Evolutionary conservation across 2,797 vertebrate species (phyloP), one percentile per base, ranked within the genome.

Genomic region (Chrysocyon brachyurus): DNA sequence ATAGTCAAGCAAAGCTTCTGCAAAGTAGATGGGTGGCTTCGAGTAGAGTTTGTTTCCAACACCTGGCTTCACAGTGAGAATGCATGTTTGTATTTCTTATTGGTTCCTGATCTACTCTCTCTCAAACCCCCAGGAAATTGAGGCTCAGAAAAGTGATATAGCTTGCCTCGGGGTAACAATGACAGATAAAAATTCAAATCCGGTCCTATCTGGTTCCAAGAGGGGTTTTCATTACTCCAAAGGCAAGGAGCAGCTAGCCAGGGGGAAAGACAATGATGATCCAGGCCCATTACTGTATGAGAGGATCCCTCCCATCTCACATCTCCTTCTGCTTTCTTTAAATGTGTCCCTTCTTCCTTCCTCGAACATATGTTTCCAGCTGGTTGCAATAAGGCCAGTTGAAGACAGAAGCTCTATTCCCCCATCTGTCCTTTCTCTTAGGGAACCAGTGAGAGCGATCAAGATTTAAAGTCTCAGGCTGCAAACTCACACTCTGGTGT

Each of bases 341-440:
- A 92, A 82, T 63, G 79, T 17, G 52, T 93, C 66, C 64, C 89
- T 93, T n/a, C 24, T 57, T 82, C 19, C 63, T 90, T 79, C 57
- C 49, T 68, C 19, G 93, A 97, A 56, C 97, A 97, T 93, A 95
- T 95, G 97, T 33, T 95, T 87, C 28, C 79, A 79, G 88, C 49
- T 1, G 1, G 46, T 66, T 91, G 96, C 95, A 96, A 73, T 81
- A 91, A 89, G 94, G 96, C 92, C 87, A 92, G 75, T 64, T 40
- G 83, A 85, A 97, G 96, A 81, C 33, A 73, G 92, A 82, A 72
- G 79, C 73, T 82, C 16, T 2, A 1, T n/a, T 49, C 36, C 28
- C n/a, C 93, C 92, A 84, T 94, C 95, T 97, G 96, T 78, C 64
- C n/a, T 40, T 95, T 84, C 79, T 96, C 95, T 78, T 54, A 28